Evolutionary conservation across 2,797 vertebrate species (phyloP), one percentile per base, ranked within the genome.

Genomic region (Parauchenoglanis ngamensis): DNA sequence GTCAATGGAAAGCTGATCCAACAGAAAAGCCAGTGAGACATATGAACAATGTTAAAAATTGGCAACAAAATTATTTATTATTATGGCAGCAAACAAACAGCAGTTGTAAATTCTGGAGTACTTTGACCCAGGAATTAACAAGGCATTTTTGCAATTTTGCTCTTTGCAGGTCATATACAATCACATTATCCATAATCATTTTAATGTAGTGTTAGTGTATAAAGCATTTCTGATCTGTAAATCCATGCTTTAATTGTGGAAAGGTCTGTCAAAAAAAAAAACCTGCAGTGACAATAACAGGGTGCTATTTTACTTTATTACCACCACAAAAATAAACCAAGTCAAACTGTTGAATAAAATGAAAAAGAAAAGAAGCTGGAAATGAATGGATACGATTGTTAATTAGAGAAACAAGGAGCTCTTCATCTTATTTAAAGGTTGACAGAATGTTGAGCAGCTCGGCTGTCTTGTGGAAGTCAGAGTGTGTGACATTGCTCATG

Each of bases 401-500:
- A 81, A 81, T 21, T 76, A 63, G 19, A 35, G 15, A 65, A 87
- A 35, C 73, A 44, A 83, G 68, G 31, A 70, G 78, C 12, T 54
- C 31, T 52, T 46, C 63, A 67, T 82, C 56, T 54, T 70, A 49
- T 61, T 23, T 44, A 49, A 86, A 63, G 77, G n/a, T 25, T 31
- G 17, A 25, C 40, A 61, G 13, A 49, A 73, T 73, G 56, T 28
- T 61, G 40, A 23, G 68, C 2, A 35, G 17, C 67, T 44, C 25
- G 19, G 80, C n/a, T 12, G 72, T 63, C 31, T 59, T 75, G 72
- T 57, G 72, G 28, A 77, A 82, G 61, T 56, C 28, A 40, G 73
- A 84, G 73, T 70, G 86, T 78, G 35, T 84, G 35, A 46, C 49
- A 61, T 57, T 78, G 49, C 52, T 77, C 72, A 28, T 57, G 49